Percentiles rank a stretch among this genome's conserved stretches.
Evolutionary conservation across 2,113 vertebrate genomes (phyloP).

Genomic region (Oryzias melastigma): DNA sequence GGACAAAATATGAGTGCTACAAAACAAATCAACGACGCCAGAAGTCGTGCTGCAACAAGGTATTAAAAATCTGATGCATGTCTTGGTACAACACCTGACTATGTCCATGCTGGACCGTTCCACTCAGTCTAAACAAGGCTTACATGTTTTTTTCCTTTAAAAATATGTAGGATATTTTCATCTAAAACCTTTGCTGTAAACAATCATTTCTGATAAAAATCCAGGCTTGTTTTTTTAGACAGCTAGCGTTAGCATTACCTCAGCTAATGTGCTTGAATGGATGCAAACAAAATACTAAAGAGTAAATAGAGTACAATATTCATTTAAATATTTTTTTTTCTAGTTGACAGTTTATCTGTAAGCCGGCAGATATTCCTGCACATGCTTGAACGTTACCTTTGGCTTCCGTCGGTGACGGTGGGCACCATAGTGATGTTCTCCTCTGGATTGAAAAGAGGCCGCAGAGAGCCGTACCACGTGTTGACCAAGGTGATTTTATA

Average conservation of each 20-base stretch:
- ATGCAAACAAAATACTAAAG: not conserved
- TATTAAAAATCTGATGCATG: too few species aligned
- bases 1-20: too few species aligned
- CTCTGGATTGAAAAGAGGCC: slow-evolving; percentile 57
- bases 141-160: too few species aligned
- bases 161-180: too few species aligned
- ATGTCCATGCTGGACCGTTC: too few species aligned
- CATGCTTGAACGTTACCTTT: slow-evolving; percentile 70
- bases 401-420: slow-evolving; percentile 64
- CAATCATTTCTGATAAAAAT: not conserved
- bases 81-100: too few species aligned
- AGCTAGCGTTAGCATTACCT: not conserved
- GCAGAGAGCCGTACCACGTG: slow-evolving; percentile 85
- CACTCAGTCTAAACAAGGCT: too few species aligned
- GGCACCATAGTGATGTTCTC: slow-evolving; percentile 51
- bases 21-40: too few species aligned
- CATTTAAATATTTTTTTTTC: not conserved
- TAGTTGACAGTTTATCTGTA: not conserved
- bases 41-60: too few species aligned
- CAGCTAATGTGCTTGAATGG: not conserved
- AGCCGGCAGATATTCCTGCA: too few species aligned
- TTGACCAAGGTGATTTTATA: slow-evolving; percentile 76
- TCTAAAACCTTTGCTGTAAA: not conserved
- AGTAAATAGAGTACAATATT: not conserved
- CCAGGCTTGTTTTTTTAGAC: not conserved